Percentiles rank a stretch among this genome's conserved stretches.
Evolutionary conservation across 2,797 vertebrate species (phyloP).

Genomic region (Scolopax rusticola): DNA sequence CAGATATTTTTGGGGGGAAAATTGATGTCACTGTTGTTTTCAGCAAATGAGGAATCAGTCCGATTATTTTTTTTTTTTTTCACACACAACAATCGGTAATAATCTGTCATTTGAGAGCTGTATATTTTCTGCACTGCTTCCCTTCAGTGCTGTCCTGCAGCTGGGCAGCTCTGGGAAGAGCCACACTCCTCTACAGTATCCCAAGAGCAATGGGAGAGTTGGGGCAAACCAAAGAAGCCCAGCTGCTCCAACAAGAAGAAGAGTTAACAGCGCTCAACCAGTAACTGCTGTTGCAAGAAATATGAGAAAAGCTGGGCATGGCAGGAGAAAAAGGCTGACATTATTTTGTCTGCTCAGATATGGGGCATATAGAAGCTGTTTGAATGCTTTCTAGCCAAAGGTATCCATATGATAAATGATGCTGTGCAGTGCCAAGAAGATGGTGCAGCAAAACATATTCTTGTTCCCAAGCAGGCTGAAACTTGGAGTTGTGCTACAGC

Average conservation of each 20-base stretch:
- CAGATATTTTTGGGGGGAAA: rapidly evolving
- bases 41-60: neutral
- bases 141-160: neutral
- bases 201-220: neutral
- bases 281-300: neutral
- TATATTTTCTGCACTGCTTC: neutral
- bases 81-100: neutral
- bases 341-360: conserved; percentile 40
- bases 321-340: conserved; percentile 7
- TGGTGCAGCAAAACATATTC: neutral
- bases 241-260: neutral
- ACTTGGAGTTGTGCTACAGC: neutral
- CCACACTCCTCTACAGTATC: neutral
- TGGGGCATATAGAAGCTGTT: neutral
- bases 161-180: neutral
- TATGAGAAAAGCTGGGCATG: neutral
- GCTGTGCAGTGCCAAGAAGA: neutral
- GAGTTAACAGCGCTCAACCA: neutral
- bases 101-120: neutral
- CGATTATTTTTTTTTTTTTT: neutral
- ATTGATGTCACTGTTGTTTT: neutral
- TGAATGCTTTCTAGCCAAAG: conserved; percentile 14
- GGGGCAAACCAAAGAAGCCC: neutral
- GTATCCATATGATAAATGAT: conserved; percentile 20
- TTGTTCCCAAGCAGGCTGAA: neutral